Evolutionary conservation across 2,888 invertebrate genomes (phyloP), one percentile per base, ranked within the genome.

Genomic region (Lithophane socia): DNA sequence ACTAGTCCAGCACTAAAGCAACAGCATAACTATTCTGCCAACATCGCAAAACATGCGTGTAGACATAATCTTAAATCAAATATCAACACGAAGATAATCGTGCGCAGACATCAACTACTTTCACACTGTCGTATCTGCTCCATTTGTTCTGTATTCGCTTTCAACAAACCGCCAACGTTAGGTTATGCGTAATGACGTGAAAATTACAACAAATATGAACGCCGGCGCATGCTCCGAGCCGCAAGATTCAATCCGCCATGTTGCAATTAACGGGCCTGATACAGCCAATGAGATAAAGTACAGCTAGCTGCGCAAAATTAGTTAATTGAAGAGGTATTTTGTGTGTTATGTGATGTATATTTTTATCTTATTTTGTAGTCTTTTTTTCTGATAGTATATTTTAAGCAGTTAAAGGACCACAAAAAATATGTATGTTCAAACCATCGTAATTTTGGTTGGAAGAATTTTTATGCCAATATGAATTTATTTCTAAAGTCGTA

Each of bases 141-240:
- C 71, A 82, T 86, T 86, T 93, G 91, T 86, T 95, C 95, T 94
- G 87, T 94, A 93, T 77, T 85, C 77, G 89, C 94, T 94, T 94
- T 94, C 92, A 94, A 93, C 90, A 91, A 90, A 92, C 93, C 93
- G 86, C 88, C 88, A 89, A 88, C 88, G 92, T 82, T 85, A 81
- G 76, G 91, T 92, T 92, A 94, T 91, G 88, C 91, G 89, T 94
- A 95, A 95, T 94, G 94, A 95, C 93, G 95, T 94, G 95, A 94
- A 95, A 95, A 95, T 95, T 95, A 94, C 94, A 91, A 92, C 92
- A 92, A 93, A 94, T 92, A 93, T 90, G 92, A 91, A 85, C 88
- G 79, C 82, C 69, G 77, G 89, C 84, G 88, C 87, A 89, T 90
- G 88, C 86, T 85, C 86, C 74, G 87, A 85, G 91, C 93, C 92